Percentiles rank a stretch among this genome's conserved stretches.
phyloP scores from a whole-genome alignment of 2,888 invertebrate genomes.

The Volucella bombylans region DNA sequence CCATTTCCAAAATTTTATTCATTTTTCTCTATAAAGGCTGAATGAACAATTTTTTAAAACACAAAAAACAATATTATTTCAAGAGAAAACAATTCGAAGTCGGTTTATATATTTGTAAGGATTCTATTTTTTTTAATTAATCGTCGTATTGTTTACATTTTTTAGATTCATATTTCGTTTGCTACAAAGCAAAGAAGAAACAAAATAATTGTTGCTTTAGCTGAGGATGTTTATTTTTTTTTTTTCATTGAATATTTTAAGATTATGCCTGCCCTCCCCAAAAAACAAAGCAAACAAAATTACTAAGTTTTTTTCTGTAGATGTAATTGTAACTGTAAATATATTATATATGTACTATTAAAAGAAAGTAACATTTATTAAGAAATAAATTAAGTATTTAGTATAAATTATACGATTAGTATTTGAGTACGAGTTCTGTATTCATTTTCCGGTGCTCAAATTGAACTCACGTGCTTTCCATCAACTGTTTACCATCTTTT shows the following conservation, averaged over 20 bases:
- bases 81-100: not conserved
- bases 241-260: constrained; percentile 36
- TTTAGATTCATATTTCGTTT: constrained; percentile 44
- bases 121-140: constrained; percentile 43
- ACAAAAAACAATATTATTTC: not conserved
- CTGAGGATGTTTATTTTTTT: constrained; percentile 11
- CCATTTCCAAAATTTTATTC: constrained; percentile 55
- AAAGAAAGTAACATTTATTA: constrained; percentile 70
- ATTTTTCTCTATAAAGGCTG: constrained; percentile 64
- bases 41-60: constrained; percentile 50
- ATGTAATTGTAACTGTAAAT: constrained; percentile 65
- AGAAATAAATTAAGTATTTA: constrained; percentile 73
- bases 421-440: no score
- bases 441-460: no score
- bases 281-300: constrained; percentile 41
- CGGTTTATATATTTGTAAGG: constrained; percentile 42
- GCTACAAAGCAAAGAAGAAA: constrained; percentile 33
- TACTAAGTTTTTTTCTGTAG: constrained; percentile 46
- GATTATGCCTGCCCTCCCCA: constrained; percentile 18
- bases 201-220: constrained; percentile 36
- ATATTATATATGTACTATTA: constrained; percentile 70
- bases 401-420: constrained; percentile 55
- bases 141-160: constrained; percentile 29
- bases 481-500: no score
- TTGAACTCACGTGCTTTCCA: no score